phyloP scores from a whole-genome alignment of 2,888 invertebrate species.

The Dexiosoma caninum region DNA sequence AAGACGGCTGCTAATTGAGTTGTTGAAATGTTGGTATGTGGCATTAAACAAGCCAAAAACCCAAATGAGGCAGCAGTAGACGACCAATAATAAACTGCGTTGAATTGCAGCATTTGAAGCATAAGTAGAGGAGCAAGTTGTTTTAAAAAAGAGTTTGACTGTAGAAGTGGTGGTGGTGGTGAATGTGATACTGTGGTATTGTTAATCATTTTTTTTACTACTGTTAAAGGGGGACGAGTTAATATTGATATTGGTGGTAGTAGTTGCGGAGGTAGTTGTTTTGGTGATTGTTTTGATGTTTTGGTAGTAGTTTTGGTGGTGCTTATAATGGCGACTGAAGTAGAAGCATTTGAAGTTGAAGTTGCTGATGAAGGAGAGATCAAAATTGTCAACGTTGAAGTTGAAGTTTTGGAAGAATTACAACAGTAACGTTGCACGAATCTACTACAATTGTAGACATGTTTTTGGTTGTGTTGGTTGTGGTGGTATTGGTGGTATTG shows the following conservation, averaged over 20 bases:
- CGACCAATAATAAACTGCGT: conserved; percentile 52
- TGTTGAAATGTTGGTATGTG: conserved; percentile 55
- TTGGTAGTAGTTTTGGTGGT: conserved; percentile 61
- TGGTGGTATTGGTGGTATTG: conserved; percentile 63
- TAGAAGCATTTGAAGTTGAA: conserved; percentile 62
- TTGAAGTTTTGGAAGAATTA: conserved; percentile 49
- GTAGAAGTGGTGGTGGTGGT: conserved; percentile 46
- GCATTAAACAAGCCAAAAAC: conserved; percentile 56
- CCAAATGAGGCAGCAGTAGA: conserved; percentile 53
- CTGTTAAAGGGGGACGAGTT: conserved; percentile 55
- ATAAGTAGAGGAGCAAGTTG: conserved; percentile 50
- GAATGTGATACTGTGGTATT: conserved; percentile 55
- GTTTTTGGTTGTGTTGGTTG: conserved; percentile 62
- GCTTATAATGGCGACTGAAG: conserved; percentile 59
- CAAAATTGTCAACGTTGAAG: conserved; percentile 52
- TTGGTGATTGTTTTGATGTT: conserved; percentile 64
- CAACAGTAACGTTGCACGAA: conserved; percentile 52
- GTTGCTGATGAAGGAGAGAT: conserved; percentile 56
- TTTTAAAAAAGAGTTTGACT: conserved; percentile 38
- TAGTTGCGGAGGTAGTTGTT: conserved; percentile 50
- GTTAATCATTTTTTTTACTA: conserved; percentile 56
- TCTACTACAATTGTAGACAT: conserved; percentile 59
- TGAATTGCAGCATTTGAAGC: conserved; percentile 47
- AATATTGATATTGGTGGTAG: conserved; percentile 42
- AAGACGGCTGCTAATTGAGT: conserved; percentile 53